Evolutionary conservation across 30 jellyfish, hydroid and myxozoan genomes (phyloP).

Genomic region (Phacellophora camtschatica): DNA sequence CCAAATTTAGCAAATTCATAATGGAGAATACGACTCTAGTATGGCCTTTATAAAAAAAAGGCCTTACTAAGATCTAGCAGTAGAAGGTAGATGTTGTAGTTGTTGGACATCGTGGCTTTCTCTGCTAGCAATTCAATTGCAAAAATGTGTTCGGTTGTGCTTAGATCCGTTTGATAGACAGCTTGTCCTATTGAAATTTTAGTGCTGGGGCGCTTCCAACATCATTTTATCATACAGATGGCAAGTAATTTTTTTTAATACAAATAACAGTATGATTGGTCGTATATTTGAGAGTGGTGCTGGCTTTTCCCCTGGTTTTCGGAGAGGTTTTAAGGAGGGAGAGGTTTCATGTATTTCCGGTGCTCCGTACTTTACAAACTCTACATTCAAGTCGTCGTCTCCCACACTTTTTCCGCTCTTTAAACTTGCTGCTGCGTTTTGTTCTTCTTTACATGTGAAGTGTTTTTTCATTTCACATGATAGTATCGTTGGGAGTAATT

Average conservation of each 20-base stretch:
- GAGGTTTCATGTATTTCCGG: constrained; percentile 10
- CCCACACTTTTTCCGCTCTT: constrained; percentile 33
- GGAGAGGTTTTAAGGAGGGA: background rate
- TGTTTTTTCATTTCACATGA: constrained; percentile 32
- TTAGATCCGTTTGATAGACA: background rate
- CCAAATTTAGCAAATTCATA: too few species aligned
- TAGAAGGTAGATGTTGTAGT: too few species aligned
- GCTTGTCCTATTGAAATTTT: background rate
- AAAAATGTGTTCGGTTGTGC: background rate
- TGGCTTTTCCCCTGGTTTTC: background rate
- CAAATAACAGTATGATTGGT: background rate
- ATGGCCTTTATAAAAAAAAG: too few species aligned
- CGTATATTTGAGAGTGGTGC: background rate
- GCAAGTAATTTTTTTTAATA: too few species aligned
- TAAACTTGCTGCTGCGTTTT: constrained; percentile 22
- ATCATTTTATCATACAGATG: too few species aligned
- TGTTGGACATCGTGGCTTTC: background rate
- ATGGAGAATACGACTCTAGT: too few species aligned
- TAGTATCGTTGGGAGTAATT: constrained; percentile 30
- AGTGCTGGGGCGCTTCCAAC: background rate
- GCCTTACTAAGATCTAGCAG: too few species aligned
- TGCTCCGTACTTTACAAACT: constrained; percentile 20
- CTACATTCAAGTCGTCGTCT: constrained; percentile 6
- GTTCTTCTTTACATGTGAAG: background rate
- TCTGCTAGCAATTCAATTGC: background rate